These are phyloP conservation scores for Spicauda simplicius DNA, from an alignment of 2,888 invertebrate genomes.

Conservation along the genomic window DNA sequence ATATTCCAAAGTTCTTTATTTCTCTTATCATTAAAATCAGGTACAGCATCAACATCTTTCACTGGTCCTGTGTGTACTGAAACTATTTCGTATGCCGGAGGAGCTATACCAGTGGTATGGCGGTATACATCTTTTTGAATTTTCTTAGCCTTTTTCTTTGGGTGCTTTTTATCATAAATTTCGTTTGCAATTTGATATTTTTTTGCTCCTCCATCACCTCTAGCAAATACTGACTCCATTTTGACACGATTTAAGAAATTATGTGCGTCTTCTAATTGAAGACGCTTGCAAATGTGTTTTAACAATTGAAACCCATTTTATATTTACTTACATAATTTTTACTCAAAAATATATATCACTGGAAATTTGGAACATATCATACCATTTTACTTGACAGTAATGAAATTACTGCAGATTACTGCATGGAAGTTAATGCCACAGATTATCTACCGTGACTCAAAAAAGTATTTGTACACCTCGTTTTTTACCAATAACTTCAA, in stretches of 20 bases:
- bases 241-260: background rate
- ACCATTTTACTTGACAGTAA: background rate
- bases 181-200: background rate
- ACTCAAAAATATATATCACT: background rate
- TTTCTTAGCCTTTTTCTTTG: conserved; percentile 6
- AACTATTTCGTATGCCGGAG: conserved; percentile 24
- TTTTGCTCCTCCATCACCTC: background rate
- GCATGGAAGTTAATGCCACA: too few relatives aligned
- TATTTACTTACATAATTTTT: background rate
- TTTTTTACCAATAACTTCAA: too few relatives aligned
- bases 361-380: background rate
- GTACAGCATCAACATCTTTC: background rate
- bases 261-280: background rate
- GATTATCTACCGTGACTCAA: too few relatives aligned
- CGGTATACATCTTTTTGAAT: conserved; percentile 11
- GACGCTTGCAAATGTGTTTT: background rate
- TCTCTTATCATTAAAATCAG: background rate
- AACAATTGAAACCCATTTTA: background rate
- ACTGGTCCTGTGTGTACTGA: conserved; percentile 15
- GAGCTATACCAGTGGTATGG: conserved; percentile 19
- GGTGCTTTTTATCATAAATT: background rate
- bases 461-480: too few relatives aligned
- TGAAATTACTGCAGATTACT: too few relatives aligned
- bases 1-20: background rate
- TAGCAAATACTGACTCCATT: conserved; percentile 13